Evolutionary conservation across 2,888 invertebrate genomes (phyloP).

Genomic region (Cataglyphis rosenhaueri): DNA sequence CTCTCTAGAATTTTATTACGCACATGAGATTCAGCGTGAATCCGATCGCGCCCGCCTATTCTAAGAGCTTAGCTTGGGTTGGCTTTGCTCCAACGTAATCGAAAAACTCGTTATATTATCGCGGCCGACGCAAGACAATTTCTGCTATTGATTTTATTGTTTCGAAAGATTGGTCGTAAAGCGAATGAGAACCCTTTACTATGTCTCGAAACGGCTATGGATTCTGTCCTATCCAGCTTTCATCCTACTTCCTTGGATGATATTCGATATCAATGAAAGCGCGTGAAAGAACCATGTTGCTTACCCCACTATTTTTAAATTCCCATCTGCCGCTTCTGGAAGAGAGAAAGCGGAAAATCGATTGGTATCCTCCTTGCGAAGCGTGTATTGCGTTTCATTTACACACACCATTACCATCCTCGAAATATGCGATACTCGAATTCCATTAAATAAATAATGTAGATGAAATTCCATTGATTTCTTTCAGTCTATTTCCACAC

Average conservation of each 20-base stretch:
- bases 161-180: constrained; percentile 60
- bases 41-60: not conserved
- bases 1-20: constrained; percentile 58
- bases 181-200: constrained; percentile 29
- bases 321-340: constrained; percentile 12
- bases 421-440: not conserved
- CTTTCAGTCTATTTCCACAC: not conserved
- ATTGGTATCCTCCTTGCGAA: constrained; percentile 4
- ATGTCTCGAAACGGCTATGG: constrained; percentile 41
- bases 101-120: constrained; percentile 51
- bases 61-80: constrained; percentile 1
- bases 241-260: constrained; percentile 12
- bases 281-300: constrained; percentile 12
- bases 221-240: constrained; percentile 8
- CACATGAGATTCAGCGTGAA: constrained; percentile 5
- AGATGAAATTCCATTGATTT: not conserved
- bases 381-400: constrained; percentile 12
- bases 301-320: constrained; percentile 17
- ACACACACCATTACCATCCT: not conserved
- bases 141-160: constrained; percentile 59
- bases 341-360: constrained; percentile 9
- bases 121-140: constrained; percentile 55
- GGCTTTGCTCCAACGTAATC: constrained; percentile 28
- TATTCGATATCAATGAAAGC: constrained; percentile 32
- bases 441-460: constrained; percentile 16